Evolutionary conservation across 2,888 invertebrate species (phyloP).

Genomic region (Colletes collaris): DNA sequence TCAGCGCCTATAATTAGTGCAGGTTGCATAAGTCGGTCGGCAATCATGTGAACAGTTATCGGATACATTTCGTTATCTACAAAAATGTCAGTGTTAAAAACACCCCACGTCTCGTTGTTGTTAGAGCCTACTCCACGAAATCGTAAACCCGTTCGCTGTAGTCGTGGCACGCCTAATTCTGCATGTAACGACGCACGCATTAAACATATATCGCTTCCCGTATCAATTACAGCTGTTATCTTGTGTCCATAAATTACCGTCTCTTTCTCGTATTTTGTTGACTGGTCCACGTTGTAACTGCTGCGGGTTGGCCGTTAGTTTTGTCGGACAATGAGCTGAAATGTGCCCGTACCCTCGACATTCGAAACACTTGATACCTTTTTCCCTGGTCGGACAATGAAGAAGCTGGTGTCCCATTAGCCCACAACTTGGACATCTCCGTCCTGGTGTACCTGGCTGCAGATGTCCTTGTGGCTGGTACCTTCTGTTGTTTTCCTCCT

Average conservation of each 20-base stretch:
- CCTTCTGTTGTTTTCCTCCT: not conserved
- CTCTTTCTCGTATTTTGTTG: constrained; percentile 4
- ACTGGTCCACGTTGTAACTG: not conserved
- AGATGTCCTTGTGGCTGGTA: not conserved
- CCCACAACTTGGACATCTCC: constrained; percentile 3
- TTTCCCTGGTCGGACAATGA: constrained; percentile 1
- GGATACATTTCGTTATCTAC: constrained; percentile 4
- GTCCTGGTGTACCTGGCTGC: not conserved
- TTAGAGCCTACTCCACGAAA: constrained; percentile 16
- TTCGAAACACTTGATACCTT: constrained; percentile 1
- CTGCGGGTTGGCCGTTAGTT: not conserved
- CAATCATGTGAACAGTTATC: not conserved
- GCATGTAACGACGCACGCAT: constrained; percentile 39
- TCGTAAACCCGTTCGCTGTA: constrained; percentile 15
- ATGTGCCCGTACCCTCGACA: constrained; percentile 6
- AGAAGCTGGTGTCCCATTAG: not conserved
- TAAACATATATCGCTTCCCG: constrained; percentile 33
- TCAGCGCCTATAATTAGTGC: constrained; percentile 7
- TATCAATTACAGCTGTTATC: constrained; percentile 14
- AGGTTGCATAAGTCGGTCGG: constrained; percentile 1
- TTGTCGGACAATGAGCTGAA: constrained; percentile 1
- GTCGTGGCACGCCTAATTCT: constrained; percentile 24
- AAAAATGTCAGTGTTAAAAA: constrained; percentile 1
- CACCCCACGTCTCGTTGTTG: not conserved
- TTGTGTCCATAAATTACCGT: not conserved